Evolutionary conservation across 2,113 vertebrate species (phyloP).

Genomic region (Erpornis zantholeuca): DNA sequence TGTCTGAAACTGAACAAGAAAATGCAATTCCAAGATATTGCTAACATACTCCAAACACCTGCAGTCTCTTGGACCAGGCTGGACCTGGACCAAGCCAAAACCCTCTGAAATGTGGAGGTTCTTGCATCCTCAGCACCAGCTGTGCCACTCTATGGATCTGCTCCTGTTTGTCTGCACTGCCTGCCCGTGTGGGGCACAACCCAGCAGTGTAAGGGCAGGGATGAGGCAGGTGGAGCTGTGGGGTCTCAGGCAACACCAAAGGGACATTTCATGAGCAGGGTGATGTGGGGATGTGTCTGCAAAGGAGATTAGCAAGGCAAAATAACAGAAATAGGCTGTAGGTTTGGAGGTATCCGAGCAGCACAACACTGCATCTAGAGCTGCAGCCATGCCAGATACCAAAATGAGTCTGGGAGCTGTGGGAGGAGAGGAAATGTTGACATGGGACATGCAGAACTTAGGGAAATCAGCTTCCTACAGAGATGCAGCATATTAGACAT

Average conservation of each 20-base stretch:
- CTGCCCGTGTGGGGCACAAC: background rate
- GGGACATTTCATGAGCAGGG: background rate
- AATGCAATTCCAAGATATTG: background rate
- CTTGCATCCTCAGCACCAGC: background rate
- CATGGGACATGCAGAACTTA: background rate
- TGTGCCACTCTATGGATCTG: background rate
- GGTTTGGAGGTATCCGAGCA: background rate
- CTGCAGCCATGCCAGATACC: background rate
- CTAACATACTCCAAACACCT: background rate
- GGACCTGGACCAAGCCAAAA: background rate
- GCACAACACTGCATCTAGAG: background rate
- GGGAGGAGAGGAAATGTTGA: background rate
- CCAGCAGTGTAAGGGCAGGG: background rate
- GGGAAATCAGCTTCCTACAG: background rate
- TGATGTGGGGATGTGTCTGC: accelerated
- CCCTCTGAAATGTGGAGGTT: background rate
- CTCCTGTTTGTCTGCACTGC: background rate
- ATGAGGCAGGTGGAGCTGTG: background rate
- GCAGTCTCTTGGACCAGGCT: background rate
- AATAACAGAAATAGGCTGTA: background rate
- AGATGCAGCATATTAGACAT: accelerated
- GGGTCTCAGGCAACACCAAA: background rate
- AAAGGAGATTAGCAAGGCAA: background rate
- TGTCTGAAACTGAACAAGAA: background rate
- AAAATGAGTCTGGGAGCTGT: background rate